These are phyloP conservation scores for Dexiosoma caninum DNA, from an alignment of 2,888 invertebrate species.

Conservation along the genomic window DNA sequence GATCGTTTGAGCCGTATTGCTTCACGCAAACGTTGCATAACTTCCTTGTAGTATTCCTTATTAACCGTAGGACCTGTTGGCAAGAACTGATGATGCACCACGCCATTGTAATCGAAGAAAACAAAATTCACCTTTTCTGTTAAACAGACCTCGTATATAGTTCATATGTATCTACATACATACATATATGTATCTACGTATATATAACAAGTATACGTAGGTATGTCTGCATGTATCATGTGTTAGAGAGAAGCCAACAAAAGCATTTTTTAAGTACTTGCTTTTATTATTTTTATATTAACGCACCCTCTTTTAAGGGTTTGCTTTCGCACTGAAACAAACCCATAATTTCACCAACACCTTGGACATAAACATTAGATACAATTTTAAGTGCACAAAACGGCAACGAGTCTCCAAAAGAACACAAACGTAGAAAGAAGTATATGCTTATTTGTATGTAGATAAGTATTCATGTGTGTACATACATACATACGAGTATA, in stretches of 20 bases:
- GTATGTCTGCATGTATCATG: background rate
- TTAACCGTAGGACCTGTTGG: too few relatives aligned
- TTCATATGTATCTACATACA: background rate
- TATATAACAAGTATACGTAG: background rate
- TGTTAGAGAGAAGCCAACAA: constrained; percentile 54
- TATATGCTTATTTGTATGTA: too few relatives aligned
- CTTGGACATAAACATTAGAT: constrained; percentile 6
- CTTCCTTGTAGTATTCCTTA: too few relatives aligned
- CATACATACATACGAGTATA: too few relatives aligned
- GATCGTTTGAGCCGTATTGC: too few relatives aligned
- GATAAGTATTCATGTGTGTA: too few relatives aligned
- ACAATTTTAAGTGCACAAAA: constrained; percentile 13
- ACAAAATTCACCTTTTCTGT: too few relatives aligned
- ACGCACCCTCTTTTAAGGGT: constrained; percentile 48
- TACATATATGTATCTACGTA: background rate
- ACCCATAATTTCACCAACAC: constrained; percentile 1
- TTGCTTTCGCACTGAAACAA: background rate
- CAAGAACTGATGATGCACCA: too few relatives aligned
- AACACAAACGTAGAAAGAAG: background rate
- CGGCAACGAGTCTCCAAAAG: too few relatives aligned
- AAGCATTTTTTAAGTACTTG: constrained; percentile 17
- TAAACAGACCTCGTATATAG: too few relatives aligned
- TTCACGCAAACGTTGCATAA: too few relatives aligned
- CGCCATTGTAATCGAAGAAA: too few relatives aligned
- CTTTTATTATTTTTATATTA: background rate